Evolutionary conservation across 2,797 vertebrate species (phyloP).

Genomic region (Gymnocypris eckloni): DNA sequence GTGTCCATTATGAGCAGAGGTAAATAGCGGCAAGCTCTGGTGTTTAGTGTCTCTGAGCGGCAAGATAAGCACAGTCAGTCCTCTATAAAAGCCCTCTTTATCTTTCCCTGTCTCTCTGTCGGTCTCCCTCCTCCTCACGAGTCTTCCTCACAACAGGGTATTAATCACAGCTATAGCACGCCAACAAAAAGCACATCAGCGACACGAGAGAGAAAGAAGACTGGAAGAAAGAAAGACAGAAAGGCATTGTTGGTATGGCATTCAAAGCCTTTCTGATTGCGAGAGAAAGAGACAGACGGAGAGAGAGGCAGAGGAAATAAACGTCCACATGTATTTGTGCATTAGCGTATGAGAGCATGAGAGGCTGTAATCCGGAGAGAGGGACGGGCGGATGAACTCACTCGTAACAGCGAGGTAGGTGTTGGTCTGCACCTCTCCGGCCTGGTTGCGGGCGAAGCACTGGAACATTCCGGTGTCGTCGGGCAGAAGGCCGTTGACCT

Average conservation of each 20-base stretch:
- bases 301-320: slow-evolving; percentile 22
- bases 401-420: slow-evolving; percentile 97
- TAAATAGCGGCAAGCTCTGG: slow-evolving; percentile 49
- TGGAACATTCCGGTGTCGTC: slow-evolving; percentile 98
- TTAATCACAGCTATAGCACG: slow-evolving; percentile 46
- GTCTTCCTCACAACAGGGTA: slow-evolving; percentile 43
- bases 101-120: slow-evolving; percentile 35
- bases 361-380: slow-evolving; percentile 13
- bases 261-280: background rate
- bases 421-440: slow-evolving; percentile 95
- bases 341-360: slow-evolving; percentile 35
- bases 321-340: slow-evolving; percentile 26
- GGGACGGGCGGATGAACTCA: slow-evolving; percentile 71
- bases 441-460: slow-evolving; percentile 91
- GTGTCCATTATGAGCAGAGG: slow-evolving; percentile 40
- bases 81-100: slow-evolving; percentile 28
- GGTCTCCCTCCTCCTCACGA: slow-evolving; percentile 22
- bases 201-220: slow-evolving; percentile 30
- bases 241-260: slow-evolving; percentile 4
- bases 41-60: slow-evolving; percentile 13
- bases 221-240: slow-evolving; percentile 31
- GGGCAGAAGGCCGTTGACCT: slow-evolving; percentile 91
- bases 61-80: slow-evolving; percentile 26
- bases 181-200: slow-evolving; percentile 29
- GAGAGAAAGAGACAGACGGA: slow-evolving; percentile 25